Evolutionary conservation across 2,797 vertebrate genomes (phyloP).

Genomic region (Brotula barbata): DNA sequence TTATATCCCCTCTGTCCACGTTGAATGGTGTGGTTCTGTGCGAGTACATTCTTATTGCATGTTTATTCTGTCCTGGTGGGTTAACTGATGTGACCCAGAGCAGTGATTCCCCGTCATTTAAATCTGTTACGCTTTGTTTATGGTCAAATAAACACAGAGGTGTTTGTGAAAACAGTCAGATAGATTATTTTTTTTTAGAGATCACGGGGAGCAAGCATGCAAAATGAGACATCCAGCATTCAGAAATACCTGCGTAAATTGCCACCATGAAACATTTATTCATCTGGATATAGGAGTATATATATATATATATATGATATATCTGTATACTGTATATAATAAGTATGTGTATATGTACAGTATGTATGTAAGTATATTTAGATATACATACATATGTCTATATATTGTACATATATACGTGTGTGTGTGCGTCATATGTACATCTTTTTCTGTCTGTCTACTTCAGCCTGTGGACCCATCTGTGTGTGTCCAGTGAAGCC

Average conservation of each 20-base stretch:
- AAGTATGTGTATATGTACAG: too few relatives aligned
- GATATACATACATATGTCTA: too few relatives aligned
- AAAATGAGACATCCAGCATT: background rate
- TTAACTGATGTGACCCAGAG: conserved; percentile 45
- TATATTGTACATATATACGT: too few relatives aligned
- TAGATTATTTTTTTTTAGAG: conserved; percentile 8
- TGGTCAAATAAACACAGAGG: conserved; percentile 4
- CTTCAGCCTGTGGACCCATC: conserved; percentile 56
- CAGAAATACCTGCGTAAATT: background rate
- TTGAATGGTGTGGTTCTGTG: conserved; percentile 41
- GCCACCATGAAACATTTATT: too few relatives aligned
- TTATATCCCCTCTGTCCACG: conserved; percentile 43
- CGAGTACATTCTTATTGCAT: conserved; percentile 51
- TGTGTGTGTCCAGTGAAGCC: conserved; percentile 63
- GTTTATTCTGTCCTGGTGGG: conserved; percentile 33
- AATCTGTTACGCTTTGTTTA: conserved; percentile 16
- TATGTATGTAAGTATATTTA: too few relatives aligned
- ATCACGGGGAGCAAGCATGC: background rate
- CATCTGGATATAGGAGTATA: too few relatives aligned
- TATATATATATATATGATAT: too few relatives aligned
- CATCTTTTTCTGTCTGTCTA: conserved; percentile 16
- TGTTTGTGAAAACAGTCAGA: conserved; percentile 21
- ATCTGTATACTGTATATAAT: too few relatives aligned
- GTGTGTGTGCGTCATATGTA: conserved; percentile 25
- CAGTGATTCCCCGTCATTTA: conserved; percentile 25